phyloP scores from a whole-genome alignment of 2,888 invertebrate species.

The Acleris literana region DNA sequence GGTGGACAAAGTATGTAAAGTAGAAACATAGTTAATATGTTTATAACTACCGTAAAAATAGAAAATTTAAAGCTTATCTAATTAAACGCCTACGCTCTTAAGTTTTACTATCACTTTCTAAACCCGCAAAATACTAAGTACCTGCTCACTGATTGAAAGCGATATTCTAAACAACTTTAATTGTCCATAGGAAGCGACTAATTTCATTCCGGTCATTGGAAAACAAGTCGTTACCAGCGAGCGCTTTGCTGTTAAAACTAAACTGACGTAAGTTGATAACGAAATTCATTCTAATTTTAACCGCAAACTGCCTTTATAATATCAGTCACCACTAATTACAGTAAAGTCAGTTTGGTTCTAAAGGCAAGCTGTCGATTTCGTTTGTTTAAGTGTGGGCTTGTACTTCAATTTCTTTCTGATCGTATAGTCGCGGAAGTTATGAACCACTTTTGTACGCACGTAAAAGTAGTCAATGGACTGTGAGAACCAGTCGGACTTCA shows the following conservation, averaged over 20 bases:
- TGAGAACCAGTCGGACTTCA: conserved; percentile 47
- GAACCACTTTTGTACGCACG: conserved; percentile 52
- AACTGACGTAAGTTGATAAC: not conserved
- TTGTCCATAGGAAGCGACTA: conserved; percentile 41
- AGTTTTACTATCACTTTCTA: conserved; percentile 28
- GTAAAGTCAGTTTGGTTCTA: not conserved
- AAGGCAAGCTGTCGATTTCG: conserved; percentile 24
- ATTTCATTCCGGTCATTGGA: conserved; percentile 34
- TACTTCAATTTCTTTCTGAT: conserved; percentile 8
- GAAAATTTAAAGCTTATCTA: not conserved
- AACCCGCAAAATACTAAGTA: conserved; percentile 29
- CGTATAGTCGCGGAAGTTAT: conserved; percentile 53
- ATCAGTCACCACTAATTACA: not conserved
- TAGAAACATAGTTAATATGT: too few species aligned
- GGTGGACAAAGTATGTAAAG: too few species aligned
- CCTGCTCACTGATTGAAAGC: conserved; percentile 38
- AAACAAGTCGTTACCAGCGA: conserved; percentile 31
- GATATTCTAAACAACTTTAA: conserved; percentile 34
- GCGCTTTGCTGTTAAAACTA: not conserved
- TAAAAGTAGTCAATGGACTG: conserved; percentile 51
- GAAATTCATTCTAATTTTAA: not conserved
- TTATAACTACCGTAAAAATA: too few species aligned
- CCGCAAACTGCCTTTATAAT: not conserved
- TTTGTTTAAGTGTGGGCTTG: conserved; percentile 30
- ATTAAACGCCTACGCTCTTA: not conserved